phyloP scores from a whole-genome alignment of 2,113 vertebrate species.

The human (Homo sapiens) region DNA sequence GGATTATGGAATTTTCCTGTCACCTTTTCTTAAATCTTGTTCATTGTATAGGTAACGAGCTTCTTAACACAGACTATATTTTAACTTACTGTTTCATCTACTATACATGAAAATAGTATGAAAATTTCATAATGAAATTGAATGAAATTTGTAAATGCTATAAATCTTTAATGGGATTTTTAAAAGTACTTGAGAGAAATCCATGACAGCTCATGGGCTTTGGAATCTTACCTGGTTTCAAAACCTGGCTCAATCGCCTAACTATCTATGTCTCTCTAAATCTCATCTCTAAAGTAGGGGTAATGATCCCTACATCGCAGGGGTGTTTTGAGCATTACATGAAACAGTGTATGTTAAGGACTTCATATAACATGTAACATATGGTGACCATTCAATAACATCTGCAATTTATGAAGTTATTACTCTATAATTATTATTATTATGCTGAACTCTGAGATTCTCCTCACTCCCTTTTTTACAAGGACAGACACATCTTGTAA shows the following conservation, averaged over 20 bases:
- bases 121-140: constrained; percentile 19
- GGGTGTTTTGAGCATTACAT: not conserved
- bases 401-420: not conserved
- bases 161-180: constrained; percentile 1
- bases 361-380: not conserved
- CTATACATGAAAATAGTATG: constrained; percentile 9
- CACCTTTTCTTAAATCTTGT: constrained; percentile 1
- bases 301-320: not conserved
- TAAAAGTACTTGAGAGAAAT: constrained; percentile 10
- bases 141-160: not conserved
- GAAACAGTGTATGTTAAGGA: not conserved
- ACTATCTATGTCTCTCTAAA: not conserved
- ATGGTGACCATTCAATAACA: not conserved
- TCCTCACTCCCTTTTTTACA: not conserved
- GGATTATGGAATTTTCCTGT: not conserved
- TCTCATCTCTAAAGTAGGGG: not conserved
- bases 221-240: not conserved
- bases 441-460: not conserved
- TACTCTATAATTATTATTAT: not conserved
- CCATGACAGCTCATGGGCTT: not conserved
- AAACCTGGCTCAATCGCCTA: not conserved
- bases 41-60: not conserved
- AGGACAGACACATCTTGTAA: not conserved
- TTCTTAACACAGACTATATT: not conserved
- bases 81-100: constrained; percentile 4